Conservation (phyloP, 2,113 vertebrate species). For the Nothobranchius furzeri region DNA sequence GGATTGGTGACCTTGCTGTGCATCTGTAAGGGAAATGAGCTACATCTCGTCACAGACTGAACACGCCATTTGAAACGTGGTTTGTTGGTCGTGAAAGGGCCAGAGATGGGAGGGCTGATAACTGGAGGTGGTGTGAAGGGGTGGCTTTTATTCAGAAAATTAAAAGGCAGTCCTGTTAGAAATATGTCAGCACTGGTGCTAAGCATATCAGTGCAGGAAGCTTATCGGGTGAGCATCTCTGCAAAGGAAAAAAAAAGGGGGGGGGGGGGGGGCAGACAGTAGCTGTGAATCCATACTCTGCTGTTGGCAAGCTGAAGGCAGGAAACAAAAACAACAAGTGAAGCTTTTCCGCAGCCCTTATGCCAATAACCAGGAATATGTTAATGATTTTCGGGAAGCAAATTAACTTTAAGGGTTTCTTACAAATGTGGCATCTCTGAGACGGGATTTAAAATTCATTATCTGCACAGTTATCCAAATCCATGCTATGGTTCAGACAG, state of each 20-base stretch:
- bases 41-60: conserved; percentile 94
- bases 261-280: conserved; percentile 29
- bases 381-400: conserved; percentile 69
- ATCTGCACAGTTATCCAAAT: conserved; percentile 74
- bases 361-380: conserved; percentile 72
- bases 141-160: conserved; percentile 87
- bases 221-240: conserved; percentile 79
- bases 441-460: conserved; percentile 79
- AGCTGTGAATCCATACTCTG: conserved; percentile 39
- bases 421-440: conserved; percentile 67
- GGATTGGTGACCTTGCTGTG: conserved; percentile 96
- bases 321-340: conserved; percentile 52
- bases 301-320: conserved; percentile 50
- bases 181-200: conserved; percentile 68
- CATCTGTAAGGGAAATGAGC: conserved; percentile 93
- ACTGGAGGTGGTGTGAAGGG: conserved; percentile 79
- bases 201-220: conserved; percentile 50
- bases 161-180: conserved; percentile 87
- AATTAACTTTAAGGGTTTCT: conserved; percentile 73
- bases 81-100: conserved; percentile 92
- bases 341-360: conserved; percentile 81
- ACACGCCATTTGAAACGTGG: conserved; percentile 88
- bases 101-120: conserved; percentile 85
- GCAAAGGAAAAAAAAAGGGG: conserved; percentile 34
- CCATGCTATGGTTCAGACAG: conserved; percentile 60